Conservation (phyloP, 2,797 vertebrate genomes). For the Falco cherrug region DNA sequence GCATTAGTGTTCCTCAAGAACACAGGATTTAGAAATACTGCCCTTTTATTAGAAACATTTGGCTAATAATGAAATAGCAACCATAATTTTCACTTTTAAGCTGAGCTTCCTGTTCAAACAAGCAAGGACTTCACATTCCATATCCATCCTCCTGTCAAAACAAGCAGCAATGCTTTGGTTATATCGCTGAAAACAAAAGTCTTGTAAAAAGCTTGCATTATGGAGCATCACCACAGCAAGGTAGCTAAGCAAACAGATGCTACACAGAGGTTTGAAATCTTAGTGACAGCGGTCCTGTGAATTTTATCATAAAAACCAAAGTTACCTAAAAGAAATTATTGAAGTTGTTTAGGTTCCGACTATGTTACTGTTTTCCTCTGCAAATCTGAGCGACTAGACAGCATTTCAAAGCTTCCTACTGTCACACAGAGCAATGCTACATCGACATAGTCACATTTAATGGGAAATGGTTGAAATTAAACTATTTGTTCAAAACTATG, state of each 20-base stretch:
- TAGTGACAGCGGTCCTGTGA: not conserved
- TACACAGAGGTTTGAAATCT: not conserved
- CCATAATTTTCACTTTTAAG: not conserved
- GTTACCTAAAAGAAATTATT: not conserved
- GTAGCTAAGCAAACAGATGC: not conserved
- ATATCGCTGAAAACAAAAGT: not conserved
- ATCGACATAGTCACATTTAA: not conserved
- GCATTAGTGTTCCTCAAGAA: not conserved
- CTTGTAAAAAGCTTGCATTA: not conserved
- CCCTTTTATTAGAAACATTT: not conserved
- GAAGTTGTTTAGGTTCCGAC: not conserved
- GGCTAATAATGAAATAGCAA: not conserved
- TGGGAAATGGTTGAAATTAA: fast-evolving
- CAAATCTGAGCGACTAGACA: not conserved
- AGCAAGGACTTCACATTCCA: not conserved
- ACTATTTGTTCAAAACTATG: not conserved
- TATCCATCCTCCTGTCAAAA: not conserved
- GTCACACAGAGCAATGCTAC: not conserved
- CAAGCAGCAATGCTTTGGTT: not conserved
- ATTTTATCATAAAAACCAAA: not conserved
- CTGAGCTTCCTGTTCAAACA: not conserved
- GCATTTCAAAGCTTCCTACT: not conserved
- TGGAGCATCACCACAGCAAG: not conserved
- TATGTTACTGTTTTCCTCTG: not conserved
- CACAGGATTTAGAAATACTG: not conserved